Percentiles rank a stretch among this genome's conserved stretches.
Conservation (phyloP, 2,113 vertebrate genomes). For the Corythaixoides concolor region DNA sequence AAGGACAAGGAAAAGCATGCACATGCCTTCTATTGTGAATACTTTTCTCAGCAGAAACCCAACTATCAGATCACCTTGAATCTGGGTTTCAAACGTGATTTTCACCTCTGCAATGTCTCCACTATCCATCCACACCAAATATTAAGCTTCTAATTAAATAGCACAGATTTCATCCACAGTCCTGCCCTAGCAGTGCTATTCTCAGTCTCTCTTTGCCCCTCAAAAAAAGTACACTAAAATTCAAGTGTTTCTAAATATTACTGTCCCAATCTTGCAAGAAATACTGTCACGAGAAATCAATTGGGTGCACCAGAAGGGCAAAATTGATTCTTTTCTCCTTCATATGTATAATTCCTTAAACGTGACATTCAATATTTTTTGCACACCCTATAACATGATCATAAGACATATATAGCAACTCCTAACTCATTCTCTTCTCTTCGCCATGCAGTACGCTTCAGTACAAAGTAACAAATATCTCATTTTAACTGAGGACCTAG, state of each 20-base stretch:
- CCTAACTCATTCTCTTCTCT: not conserved
- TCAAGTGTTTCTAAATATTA: not conserved
- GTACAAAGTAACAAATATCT: not conserved
- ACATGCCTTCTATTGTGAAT: not conserved
- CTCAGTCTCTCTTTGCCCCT: not conserved
- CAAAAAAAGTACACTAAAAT: not conserved
- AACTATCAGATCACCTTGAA: not conserved
- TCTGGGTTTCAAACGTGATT: not conserved
- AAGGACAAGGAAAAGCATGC: not conserved
- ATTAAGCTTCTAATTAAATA: not conserved
- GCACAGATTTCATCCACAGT: not conserved
- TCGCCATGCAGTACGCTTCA: not conserved
- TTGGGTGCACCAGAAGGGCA: not conserved
- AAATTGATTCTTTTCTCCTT: constrained; percentile 14
- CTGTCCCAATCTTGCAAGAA: not conserved
- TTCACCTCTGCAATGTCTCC: not conserved
- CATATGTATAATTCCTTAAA: not conserved
- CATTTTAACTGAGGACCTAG: not conserved
- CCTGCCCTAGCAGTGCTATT: not conserved
- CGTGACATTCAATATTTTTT: not conserved
- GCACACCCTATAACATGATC: not conserved
- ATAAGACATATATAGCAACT: not conserved
- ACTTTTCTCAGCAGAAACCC: not conserved
- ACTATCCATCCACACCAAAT: not conserved
- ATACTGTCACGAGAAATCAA: not conserved